Evolutionary conservation across 2,797 vertebrate genomes (phyloP).

Genomic region (Benthosema pterotum): DNA sequence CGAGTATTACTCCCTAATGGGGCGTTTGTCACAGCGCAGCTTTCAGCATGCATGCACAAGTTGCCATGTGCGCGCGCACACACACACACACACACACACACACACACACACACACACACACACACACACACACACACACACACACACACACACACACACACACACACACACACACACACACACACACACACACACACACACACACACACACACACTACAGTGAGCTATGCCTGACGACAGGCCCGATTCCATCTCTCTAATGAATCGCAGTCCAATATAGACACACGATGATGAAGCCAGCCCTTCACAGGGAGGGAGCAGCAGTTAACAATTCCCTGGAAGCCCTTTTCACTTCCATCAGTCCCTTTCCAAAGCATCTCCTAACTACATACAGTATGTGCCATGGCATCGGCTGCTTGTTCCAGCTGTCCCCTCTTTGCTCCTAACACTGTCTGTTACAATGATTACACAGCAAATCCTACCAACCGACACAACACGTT

Average conservation of each 20-base stretch:
- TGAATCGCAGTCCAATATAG: conserved; percentile 29
- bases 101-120: not conserved
- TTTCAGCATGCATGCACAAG: conserved; percentile 6
- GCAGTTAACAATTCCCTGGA: conserved; percentile 23
- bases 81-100: not conserved
- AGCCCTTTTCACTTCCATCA: conserved; percentile 26
- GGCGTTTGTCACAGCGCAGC: conserved; percentile 34
- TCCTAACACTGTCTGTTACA: conserved; percentile 4
- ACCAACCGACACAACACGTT: conserved; percentile 7
- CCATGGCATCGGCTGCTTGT: conserved; percentile 17
- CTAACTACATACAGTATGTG: too few species aligned
- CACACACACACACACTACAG: not conserved
- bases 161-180: too few species aligned
- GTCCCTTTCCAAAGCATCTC: conserved; percentile 13
- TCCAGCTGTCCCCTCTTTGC: conserved; percentile 8
- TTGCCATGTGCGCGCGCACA: not conserved
- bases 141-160: not conserved
- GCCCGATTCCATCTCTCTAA: conserved; percentile 28
- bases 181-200: not conserved
- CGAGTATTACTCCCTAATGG: conserved; percentile 27
- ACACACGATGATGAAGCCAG: conserved; percentile 7
- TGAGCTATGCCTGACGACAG: conserved; percentile 15
- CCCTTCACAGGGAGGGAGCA: conserved; percentile 42
- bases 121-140: too few species aligned
- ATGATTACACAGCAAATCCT: conserved; percentile 6